Base-by-base conservation (phyloP, 2,797 vertebrate genomes). In the Tragelaphus eurycerus region DNA sequence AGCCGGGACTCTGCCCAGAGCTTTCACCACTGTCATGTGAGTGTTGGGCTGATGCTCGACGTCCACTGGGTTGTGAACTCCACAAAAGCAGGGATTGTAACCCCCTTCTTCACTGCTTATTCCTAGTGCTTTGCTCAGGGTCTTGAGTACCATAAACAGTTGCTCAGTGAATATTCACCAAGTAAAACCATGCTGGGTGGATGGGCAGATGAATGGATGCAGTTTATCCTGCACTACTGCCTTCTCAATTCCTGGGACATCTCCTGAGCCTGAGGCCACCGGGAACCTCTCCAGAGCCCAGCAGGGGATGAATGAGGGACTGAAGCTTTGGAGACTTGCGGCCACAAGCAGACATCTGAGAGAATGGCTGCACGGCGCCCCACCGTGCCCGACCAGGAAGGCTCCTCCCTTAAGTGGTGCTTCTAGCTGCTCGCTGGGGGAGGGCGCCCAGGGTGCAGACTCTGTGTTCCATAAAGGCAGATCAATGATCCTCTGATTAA, bases 11-110 rank as follows among this genome's bases (percentile, higher is more conserved):
- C 62, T 46, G n/a, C 55, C 12, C 2, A 31, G 10, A 64, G 59
- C 29, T 25, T 5, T n/a, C 0, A 9, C 6, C 0, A 2, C 14
- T 2, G 3, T 3, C 1, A 1, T 6, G 12, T 79, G 10, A 46
- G 17, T 9, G 7, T 19, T 31, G 31, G 54, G 9, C 46, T 27
- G 3, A 29, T 0, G 0, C 31, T 76, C 19, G 2, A 14, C 7
- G 5, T 27, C n/a, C 59, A 4, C 15, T 21, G 52, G 23, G 15
- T 21, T 3, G 4, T 5, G 21, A 60, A 11, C 55, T 74, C 84
- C 0, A 2, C 4, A 0, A 34, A 62, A 64, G 23, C 48, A 48
- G 60, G n/a, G 62, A 10, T 2, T 4, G 0, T 4, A 23, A 31
- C 48, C 84, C 2, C 55, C 29, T 31, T 34, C 23, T 64, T 19